phyloP scores from a whole-genome alignment of 2,113 vertebrate species.

The Deroptyus accipitrinus region DNA sequence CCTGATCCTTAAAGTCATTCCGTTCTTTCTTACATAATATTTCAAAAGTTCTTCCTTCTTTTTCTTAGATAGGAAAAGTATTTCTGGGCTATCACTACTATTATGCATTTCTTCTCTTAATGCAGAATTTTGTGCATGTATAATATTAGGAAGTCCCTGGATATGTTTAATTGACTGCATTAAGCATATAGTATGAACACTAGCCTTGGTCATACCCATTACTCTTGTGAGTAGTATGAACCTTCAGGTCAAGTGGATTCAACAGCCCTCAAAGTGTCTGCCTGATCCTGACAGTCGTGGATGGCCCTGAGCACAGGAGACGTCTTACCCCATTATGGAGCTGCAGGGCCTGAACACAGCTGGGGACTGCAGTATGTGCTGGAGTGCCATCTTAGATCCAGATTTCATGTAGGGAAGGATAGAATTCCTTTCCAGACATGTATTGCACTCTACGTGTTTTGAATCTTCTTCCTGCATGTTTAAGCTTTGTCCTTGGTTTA shows the following conservation, averaged over 20 bases:
- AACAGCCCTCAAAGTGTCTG: neutral
- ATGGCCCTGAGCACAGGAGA: accelerated
- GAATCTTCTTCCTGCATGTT: neutral
- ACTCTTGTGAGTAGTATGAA: neutral
- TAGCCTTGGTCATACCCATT: neutral
- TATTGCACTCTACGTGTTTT: accelerated
- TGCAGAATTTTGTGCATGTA: neutral
- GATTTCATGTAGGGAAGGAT: neutral
- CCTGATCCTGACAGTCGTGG: too few species aligned
- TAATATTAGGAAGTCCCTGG: neutral
- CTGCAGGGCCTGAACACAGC: neutral
- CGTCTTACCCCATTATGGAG: accelerated
- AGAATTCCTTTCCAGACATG: neutral
- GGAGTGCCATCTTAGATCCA: neutral
- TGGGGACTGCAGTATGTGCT: neutral
- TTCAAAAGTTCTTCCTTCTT: neutral
- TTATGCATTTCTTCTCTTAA: neutral
- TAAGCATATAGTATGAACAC: neutral
- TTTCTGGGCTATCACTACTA: neutral
- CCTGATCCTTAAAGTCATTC: neutral
- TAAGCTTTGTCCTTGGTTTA: neutral
- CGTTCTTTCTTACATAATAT: neutral
- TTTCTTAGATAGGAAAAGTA: neutral
- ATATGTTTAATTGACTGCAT: neutral
- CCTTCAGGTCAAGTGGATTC: neutral